A percentile compares a stretch with the other conserved stretches of the same genome.
Conservation (phyloP, 2,888 invertebrate species). For the Brenthis daphne region DNA sequence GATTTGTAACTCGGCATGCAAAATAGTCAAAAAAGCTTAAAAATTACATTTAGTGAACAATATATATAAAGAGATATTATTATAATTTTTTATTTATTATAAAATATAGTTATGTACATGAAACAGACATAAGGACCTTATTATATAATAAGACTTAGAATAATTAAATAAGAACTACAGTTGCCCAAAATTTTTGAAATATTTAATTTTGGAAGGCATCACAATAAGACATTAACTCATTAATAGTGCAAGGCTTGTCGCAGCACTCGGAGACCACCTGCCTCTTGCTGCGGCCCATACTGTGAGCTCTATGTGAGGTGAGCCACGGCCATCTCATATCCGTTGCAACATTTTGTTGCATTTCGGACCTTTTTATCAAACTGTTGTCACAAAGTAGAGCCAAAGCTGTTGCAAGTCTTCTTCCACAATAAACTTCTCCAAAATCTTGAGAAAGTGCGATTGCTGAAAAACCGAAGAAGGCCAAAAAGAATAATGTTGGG, state of each 20-base stretch:
- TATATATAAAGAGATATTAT: no score
- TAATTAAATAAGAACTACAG: no score
- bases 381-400: conserved; percentile 37
- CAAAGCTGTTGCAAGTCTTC: conserved; percentile 41
- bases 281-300: conserved; percentile 46
- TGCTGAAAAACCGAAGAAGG: conserved; percentile 10
- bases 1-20: no score
- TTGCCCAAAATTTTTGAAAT: no score
- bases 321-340: conserved; percentile 44
- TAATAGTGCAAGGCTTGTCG: conserved; percentile 48
- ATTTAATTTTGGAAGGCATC: not conserved
- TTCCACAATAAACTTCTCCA: conserved; percentile 28
- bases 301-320: conserved; percentile 40
- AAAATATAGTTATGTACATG: no score
- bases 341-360: not conserved
- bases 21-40: no score
- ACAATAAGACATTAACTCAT: conserved; percentile 50
- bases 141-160: no score
- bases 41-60: no score
- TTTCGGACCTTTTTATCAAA: conserved; percentile 36
- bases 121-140: no score
- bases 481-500: conserved; percentile 6
- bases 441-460: conserved; percentile 20
- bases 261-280: conserved; percentile 54
- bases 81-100: no score